A percentile compares a stretch with the other conserved stretches of the same genome.
These are phyloP conservation scores for Syrista parreyssii DNA, from an alignment of 2,888 invertebrate species.

Conservation along the genomic window DNA sequence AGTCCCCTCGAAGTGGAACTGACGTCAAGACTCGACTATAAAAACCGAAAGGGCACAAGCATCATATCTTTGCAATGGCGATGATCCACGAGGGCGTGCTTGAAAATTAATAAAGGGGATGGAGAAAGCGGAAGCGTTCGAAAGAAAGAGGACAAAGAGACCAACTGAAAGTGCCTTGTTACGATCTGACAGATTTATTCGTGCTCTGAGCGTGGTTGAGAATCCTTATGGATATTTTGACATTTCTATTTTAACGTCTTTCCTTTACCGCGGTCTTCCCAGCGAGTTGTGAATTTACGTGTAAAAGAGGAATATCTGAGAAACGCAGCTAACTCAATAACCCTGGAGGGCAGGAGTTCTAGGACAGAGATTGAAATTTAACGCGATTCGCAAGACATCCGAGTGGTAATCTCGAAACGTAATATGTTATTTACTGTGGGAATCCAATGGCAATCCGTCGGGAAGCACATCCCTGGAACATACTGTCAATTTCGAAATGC, in stretches of 20 bases:
- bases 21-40: too few relatives aligned
- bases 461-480: background rate
- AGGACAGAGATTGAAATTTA: constrained; percentile 52
- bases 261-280: background rate
- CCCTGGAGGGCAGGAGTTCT: constrained; percentile 21
- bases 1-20: too few relatives aligned
- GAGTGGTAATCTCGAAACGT: constrained; percentile 50
- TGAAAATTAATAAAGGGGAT: background rate
- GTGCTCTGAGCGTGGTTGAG: background rate
- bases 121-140: background rate
- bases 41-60: background rate
- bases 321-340: constrained; percentile 40
- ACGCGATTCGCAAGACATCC: constrained; percentile 39
- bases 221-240: background rate
- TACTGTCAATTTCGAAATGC: background rate
- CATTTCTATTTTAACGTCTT: background rate
- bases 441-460: background rate
- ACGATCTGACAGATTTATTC: background rate
- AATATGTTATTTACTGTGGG: constrained; percentile 27
- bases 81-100: background rate
- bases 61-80: background rate
- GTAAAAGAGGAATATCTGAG: constrained; percentile 7
- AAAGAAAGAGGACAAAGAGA: background rate
- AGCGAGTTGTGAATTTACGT: background rate
- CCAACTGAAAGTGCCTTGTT: background rate